Percentiles rank a stretch among this genome's conserved stretches.
Evolutionary conservation across 2,888 invertebrate genomes (phyloP).

Genomic region (Xestia rhomboidea): DNA sequence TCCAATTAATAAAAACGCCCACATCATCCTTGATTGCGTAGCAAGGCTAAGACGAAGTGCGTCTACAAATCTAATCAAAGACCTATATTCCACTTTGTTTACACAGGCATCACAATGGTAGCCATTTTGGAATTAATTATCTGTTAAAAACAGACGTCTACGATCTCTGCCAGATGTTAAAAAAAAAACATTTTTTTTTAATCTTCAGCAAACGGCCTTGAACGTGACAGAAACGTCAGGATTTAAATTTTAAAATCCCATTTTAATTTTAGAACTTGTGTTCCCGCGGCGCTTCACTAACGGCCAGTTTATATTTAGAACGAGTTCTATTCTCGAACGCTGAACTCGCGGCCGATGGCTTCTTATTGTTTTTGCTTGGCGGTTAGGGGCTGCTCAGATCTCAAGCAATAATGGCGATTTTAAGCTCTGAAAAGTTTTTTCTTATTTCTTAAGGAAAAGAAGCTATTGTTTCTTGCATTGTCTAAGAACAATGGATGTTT

Average conservation of each 20-base stretch:
- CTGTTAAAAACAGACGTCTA: slow-evolving; percentile 60
- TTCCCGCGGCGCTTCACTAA: slow-evolving; percentile 88
- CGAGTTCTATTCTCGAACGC: slow-evolving; percentile 87
- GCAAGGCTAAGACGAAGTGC: slow-evolving; percentile 70
- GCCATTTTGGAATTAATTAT: slow-evolving; percentile 75
- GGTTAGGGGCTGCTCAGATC: slow-evolving; percentile 71
- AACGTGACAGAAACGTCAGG: slow-evolving; percentile 87
- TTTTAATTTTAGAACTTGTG: slow-evolving; percentile 83
- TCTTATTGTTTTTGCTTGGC: slow-evolving; percentile 86
- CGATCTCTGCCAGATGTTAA: slow-evolving; percentile 80
- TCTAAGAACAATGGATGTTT: slow-evolving; percentile 50
- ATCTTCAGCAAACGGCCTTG: slow-evolving; percentile 84
- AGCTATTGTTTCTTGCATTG: slow-evolving; percentile 52
- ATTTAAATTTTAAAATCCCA: slow-evolving; percentile 85
- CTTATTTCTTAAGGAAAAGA: slow-evolving; percentile 28
- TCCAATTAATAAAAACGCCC: slow-evolving; percentile 72
- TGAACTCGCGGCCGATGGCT: slow-evolving; percentile 88
- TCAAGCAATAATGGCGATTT: slow-evolving; percentile 54
- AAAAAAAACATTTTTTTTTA: slow-evolving; percentile 24
- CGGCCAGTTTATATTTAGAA: slow-evolving; percentile 88
- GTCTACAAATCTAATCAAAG: slow-evolving; percentile 73
- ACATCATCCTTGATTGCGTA: slow-evolving; percentile 68
- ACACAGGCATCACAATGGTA: slow-evolving; percentile 67
- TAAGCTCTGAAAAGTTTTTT: slow-evolving; percentile 38
- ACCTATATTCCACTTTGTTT: slow-evolving; percentile 71